phyloP scores from a whole-genome alignment of 2,888 invertebrate genomes.

The Tridacna crocea region DNA sequence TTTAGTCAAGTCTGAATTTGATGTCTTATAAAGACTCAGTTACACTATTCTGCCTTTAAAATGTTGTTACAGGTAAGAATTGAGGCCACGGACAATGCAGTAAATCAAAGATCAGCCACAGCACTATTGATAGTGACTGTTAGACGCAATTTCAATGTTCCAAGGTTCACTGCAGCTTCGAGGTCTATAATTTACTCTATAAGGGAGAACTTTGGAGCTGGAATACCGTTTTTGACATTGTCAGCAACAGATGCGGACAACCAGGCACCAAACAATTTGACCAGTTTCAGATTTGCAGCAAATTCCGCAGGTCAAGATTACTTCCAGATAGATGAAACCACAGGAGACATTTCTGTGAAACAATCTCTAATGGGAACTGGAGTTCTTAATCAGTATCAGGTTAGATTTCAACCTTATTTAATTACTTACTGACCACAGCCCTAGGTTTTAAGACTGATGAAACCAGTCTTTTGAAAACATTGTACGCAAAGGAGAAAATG shows the following conservation, averaged over 20 bases:
- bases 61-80: slow-evolving; percentile 65
- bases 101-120: slow-evolving; percentile 59
- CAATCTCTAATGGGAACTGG: slow-evolving; percentile 61
- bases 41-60: no score
- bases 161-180: slow-evolving; percentile 46
- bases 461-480: background rate
- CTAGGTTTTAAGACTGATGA: background rate
- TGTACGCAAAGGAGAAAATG: no score
- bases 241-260: slow-evolving; percentile 72
- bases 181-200: slow-evolving; percentile 42
- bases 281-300: slow-evolving; percentile 51
- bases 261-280: slow-evolving; percentile 66
- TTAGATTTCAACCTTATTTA: background rate
- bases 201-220: slow-evolving; percentile 61
- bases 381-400: background rate
- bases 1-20: no score
- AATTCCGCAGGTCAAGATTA: slow-evolving; percentile 42
- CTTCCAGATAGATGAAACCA: slow-evolving; percentile 66
- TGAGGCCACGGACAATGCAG: slow-evolving; percentile 73
- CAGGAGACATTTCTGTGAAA: slow-evolving; percentile 69
- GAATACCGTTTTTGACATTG: slow-evolving; percentile 36
- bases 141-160: slow-evolving; percentile 64
- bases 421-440: no score
- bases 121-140: slow-evolving; percentile 71
- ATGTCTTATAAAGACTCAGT: no score